Evolutionary conservation across 2,113 vertebrate species (phyloP), one percentile per base, ranked within the genome.

Genomic region (Cebus imitator): DNA sequence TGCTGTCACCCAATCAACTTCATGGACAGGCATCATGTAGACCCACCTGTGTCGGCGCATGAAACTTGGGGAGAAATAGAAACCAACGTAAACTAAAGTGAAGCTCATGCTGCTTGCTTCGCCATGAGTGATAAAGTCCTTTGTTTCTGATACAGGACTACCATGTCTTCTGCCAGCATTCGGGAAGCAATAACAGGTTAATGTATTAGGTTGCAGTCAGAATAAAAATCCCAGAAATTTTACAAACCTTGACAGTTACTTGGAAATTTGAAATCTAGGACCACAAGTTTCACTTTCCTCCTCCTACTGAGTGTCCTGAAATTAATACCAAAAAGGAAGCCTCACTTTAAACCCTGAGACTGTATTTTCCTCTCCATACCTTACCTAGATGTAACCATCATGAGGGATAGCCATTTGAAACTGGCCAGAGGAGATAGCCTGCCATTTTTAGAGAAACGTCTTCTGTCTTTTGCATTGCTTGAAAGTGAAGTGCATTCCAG

Each of bases 11-110:
- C 2, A 32, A 18, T 37, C 68, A 16, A 70, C 81, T 21, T 58
- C 78, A 37, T 23, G 30, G 18, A 40, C 9, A 79, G 1, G 6
- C 18, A 30, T 20, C 27, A 10, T 18, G 10, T 35, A 35, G 43
- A 3, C 35, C 4, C 20, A 20, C 55, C 16, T 12, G 6, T 23
- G 8, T n/a, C 8, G n/a, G 8, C 6, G 9, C 3, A 0, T 37
- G 52, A 55, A 70, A 64, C 27, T 21, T 37, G 14, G 5, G 4
- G 14, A 2, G 18, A 16, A 37, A 25, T 0, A 2, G 40, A 8
- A 79, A 20, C 12, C 7, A 45, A 30, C 8, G 6, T 6, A 43
- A 90, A 25, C 4, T 40, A 70, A 61, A 8, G 35, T 25, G 21
- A 55, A 55, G 55, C 18, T 83, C 4, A 64, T 23, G 17, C 9